A percentile compares a stretch with the other conserved stretches of the same genome.
Evolutionary conservation across 30 jellyfish, hydroid and myxozoan species (phyloP).

Genomic region (Mastigias papua): DNA sequence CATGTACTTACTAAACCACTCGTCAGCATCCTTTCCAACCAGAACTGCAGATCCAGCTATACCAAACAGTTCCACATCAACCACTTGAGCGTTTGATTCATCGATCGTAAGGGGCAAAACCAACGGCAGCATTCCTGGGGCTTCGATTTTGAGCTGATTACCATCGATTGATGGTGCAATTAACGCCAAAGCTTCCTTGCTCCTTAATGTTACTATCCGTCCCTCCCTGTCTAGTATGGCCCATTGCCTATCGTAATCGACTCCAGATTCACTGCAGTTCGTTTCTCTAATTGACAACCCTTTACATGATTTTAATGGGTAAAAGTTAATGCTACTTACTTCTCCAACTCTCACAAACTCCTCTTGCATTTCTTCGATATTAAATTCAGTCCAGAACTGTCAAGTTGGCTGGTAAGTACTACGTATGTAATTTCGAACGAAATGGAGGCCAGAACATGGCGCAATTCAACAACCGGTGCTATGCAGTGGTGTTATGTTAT

Average conservation of each 20-base stretch:
- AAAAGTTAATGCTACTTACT: slow-evolving; percentile 37
- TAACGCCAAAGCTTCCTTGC: slow-evolving; percentile 46
- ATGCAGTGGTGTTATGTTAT: no score
- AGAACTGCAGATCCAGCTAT: slow-evolving; percentile 47
- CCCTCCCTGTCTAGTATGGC: slow-evolving; percentile 51
- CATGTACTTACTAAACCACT: slow-evolving; percentile 53
- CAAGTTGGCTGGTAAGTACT: no score
- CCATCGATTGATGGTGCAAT: slow-evolving; percentile 23
- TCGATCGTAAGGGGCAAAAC: background rate
- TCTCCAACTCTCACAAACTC: slow-evolving; percentile 39
- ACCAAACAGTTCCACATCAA: slow-evolving; percentile 30
- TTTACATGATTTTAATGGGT: slow-evolving; percentile 67
- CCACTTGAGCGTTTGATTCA: slow-evolving; percentile 3
- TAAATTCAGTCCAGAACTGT: no score
- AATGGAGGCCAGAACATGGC: no score
- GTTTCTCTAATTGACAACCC: slow-evolving; percentile 53
- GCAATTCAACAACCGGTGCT: no score
- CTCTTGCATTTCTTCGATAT: slow-evolving; percentile 15
- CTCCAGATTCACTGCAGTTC: slow-evolving; percentile 48
- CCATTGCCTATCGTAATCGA: slow-evolving; percentile 74
- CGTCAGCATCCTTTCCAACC: slow-evolving; percentile 59
- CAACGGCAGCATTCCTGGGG: slow-evolving; percentile 58
- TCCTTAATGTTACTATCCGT: slow-evolving; percentile 24
- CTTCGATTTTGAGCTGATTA: slow-evolving; percentile 32
- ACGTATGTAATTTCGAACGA: no score